Evolutionary conservation across 1,140 invertebrate genomes (phyloP).

Genomic region (Dreissena polymorpha): DNA sequence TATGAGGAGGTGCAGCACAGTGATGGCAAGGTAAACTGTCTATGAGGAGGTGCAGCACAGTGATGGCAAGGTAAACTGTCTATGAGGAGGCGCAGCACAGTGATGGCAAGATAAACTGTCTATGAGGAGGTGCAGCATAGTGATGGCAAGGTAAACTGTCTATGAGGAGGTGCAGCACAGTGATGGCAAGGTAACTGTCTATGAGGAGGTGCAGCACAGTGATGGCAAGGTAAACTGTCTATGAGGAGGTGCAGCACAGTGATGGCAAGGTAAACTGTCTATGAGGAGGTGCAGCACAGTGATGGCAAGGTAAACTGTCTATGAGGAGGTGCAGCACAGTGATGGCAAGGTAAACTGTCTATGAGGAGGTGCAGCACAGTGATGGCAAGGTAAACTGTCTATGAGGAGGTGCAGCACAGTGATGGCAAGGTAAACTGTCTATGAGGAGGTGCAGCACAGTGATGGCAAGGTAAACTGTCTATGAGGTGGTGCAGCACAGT

Average conservation of each 20-base stretch:
- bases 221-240: constrained; percentile 74
- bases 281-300: too few relatives aligned
- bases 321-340: constrained; percentile 71
- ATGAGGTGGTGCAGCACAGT: constrained; percentile 71
- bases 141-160: constrained; percentile 72
- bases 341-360: constrained; percentile 77
- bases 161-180: constrained; percentile 73
- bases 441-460: too few relatives aligned
- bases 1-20: constrained; percentile 73
- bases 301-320: constrained; percentile 74
- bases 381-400: constrained; percentile 74
- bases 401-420: constrained; percentile 71
- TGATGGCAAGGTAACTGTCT: constrained; percentile 76
- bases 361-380: too few relatives aligned
- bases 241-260: constrained; percentile 71
- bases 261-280: constrained; percentile 77
- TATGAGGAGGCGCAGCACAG: constrained; percentile 73
- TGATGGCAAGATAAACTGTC: constrained; percentile 76
- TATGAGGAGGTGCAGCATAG: too few relatives aligned
- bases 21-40: constrained; percentile 76
- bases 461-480: constrained; percentile 74
- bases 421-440: constrained; percentile 77
- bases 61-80: constrained; percentile 72
- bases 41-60: too few relatives aligned
- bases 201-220: too few relatives aligned